These are phyloP conservation scores for Pituophis catenifer DNA, from an alignment of 2,113 vertebrate genomes.

Conservation along the genomic window DNA sequence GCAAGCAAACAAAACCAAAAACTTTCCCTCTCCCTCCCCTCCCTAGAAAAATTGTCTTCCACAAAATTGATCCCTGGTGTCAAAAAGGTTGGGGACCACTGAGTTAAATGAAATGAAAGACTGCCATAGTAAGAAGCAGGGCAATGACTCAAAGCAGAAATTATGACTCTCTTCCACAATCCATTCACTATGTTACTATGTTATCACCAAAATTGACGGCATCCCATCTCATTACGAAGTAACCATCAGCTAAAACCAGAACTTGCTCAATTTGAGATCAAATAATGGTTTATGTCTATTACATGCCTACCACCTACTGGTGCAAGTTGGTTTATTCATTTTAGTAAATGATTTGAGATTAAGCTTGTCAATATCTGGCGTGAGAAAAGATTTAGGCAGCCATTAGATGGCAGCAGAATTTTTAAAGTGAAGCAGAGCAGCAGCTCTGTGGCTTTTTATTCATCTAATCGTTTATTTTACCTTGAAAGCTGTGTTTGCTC, in stretches of 20 bases:
- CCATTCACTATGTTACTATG: not conserved
- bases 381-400: not conserved
- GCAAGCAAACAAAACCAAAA: not conserved
- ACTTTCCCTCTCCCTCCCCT: not conserved
- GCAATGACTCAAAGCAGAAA: not conserved
- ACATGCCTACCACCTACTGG: conserved; percentile 2
- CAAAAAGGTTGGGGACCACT: not conserved
- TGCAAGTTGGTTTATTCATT: not conserved
- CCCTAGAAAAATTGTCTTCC: no score
- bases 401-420: not conserved
- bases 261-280: not conserved
- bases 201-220: not conserved
- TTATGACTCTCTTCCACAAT: not conserved
- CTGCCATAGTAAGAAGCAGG: not conserved
- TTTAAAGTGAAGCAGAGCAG: not conserved
- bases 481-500: not conserved
- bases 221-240: not conserved
- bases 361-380: not conserved
- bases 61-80: no score
- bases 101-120: not conserved
- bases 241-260: no score
- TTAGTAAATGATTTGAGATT: not conserved
- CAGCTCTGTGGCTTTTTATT: not conserved
- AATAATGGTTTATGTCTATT: not conserved
- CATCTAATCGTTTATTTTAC: not conserved